Evolutionary conservation across 2,797 vertebrate species (phyloP).

Genomic region (Margarornis squamiger): DNA sequence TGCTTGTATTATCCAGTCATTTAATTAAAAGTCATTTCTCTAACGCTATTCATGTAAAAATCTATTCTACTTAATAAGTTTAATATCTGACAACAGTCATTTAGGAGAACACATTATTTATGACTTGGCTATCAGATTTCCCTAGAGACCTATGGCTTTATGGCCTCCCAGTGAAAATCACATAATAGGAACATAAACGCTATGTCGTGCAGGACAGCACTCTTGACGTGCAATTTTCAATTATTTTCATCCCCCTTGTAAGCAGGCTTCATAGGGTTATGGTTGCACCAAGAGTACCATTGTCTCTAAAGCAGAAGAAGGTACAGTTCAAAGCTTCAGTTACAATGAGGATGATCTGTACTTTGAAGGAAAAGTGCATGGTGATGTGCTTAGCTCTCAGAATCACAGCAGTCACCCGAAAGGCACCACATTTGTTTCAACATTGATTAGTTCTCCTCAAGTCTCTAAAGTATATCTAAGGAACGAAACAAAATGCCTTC

Average conservation of each 20-base stretch:
- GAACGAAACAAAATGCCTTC: background rate
- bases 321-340: background rate
- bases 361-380: background rate
- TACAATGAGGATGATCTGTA: background rate
- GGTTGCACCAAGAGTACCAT: background rate
- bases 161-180: background rate
- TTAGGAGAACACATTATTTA: background rate
- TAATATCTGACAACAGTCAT: background rate
- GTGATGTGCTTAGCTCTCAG: background rate
- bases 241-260: background rate
- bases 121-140: background rate
- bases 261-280: background rate
- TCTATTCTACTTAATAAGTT: background rate
- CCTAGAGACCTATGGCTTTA: background rate
- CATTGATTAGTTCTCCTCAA: background rate
- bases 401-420: background rate
- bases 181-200: background rate
- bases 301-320: background rate
- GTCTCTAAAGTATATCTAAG: background rate
- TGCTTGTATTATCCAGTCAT: slow-evolving; percentile 9
- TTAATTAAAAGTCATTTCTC: slow-evolving; percentile 46
- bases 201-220: background rate
- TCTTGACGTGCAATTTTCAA: background rate
- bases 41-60: slow-evolving; percentile 15
- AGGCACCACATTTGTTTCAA: background rate